Conservation (phyloP, 2,113 vertebrate genomes). For the Alectura lathami region DNA sequence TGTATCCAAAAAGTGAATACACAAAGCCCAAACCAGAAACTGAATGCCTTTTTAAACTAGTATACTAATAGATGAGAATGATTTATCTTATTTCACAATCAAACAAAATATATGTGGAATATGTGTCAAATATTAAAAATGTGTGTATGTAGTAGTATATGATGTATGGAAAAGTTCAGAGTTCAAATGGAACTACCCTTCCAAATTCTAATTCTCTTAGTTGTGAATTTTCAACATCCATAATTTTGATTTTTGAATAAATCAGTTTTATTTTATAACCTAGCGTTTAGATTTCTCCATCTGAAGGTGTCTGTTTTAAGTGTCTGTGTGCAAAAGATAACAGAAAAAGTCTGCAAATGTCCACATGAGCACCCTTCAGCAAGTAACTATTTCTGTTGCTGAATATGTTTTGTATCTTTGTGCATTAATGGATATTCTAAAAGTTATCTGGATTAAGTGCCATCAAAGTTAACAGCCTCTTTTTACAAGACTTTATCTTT, state of each 20-base stretch:
- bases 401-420: conserved; percentile 3
- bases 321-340: neutral
- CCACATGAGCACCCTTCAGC: neutral
- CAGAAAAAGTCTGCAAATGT: neutral
- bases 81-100: neutral
- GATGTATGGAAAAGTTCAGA: neutral
- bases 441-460: conserved; percentile 18
- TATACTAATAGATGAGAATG: neutral
- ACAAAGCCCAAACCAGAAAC: neutral
- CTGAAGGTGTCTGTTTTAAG: neutral
- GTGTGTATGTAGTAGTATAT: rapidly evolving
- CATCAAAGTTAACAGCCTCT: conserved; percentile 59
- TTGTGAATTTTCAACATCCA: neutral
- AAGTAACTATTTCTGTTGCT: neutral
- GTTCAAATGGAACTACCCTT: neutral
- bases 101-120: neutral
- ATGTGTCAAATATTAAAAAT: neutral
- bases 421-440: conserved; percentile 8
- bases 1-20: neutral
- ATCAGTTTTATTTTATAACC: neutral
- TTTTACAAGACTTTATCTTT: conserved; percentile 64
- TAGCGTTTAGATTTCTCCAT: neutral
- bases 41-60: neutral
- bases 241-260: neutral
- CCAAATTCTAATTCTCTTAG: neutral